Evolutionary conservation across 2,888 invertebrate species (phyloP), one percentile per base, ranked within the genome.

Genomic region (Dicyrtomina minuta): DNA sequence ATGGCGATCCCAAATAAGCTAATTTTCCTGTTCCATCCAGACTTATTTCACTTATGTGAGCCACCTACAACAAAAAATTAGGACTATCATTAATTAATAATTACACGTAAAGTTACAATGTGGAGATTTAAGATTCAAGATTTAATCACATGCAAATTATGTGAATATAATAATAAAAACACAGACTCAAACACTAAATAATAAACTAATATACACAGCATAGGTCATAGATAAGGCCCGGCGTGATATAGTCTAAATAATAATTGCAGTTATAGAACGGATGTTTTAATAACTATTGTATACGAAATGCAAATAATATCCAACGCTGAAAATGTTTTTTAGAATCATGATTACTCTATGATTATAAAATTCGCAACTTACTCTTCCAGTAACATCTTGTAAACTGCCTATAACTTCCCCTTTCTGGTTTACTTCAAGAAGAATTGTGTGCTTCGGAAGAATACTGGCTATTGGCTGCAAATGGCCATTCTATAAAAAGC

Each of bases 381-480:
- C 67, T 44, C 51, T 58, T 22, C 67, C 67, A 46, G 67, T 39
- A 8, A 17, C 22, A n/a, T 67, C 67, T 24, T 67, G 89, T 73
- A 89, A 84, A 6, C 87, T 86, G 27, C 89, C 88, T 5, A 90
- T 80, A 72, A 92, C 86, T 72, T 89, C 87, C 20, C 92, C 93
- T 77, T 85, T 85, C 84, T 87, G 87, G 79, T 90, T 88, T 0
- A 91, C 78, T 79, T 89, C 88, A 44, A 90, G 77, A 58, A 90
- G 81, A 0, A 88, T 88, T 3, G 85, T 80, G 27, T 62, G 62
- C 39, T 82, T 81, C 3, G 86, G 84, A 0, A 79, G 15, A 0
- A 86, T 56, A 0, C 80, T 75, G 1, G 81, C 75, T 0, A 83
- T 2, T 24, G 83, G 84, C 78, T 85, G 84, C 79, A 89, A 88